Evolutionary conservation across 2,888 invertebrate genomes (phyloP).

Genomic region (Apamea crenata): DNA sequence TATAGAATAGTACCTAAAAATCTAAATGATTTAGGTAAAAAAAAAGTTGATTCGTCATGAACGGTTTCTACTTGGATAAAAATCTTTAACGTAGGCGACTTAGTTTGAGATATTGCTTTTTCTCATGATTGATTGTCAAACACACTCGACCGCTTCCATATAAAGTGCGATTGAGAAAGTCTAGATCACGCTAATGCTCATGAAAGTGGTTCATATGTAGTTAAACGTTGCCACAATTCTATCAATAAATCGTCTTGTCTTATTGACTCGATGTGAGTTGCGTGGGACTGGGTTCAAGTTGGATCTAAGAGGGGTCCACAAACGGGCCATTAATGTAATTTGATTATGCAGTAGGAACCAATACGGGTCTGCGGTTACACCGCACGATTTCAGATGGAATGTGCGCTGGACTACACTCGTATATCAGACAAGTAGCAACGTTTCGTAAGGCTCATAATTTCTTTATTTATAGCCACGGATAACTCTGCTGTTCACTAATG

Average conservation of each 20-base stretch:
- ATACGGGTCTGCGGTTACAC: constrained; percentile 69
- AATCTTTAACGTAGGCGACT: constrained; percentile 31
- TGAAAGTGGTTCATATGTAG: constrained; percentile 49
- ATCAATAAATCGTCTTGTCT: constrained; percentile 44
- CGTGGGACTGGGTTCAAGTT: constrained; percentile 42
- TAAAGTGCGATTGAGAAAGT: constrained; percentile 56
- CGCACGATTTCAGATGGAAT: constrained; percentile 65
- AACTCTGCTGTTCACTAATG: constrained; percentile 38
- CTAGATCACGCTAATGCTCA: constrained; percentile 57
- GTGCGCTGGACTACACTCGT: constrained; percentile 57
- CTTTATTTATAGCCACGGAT: constrained; percentile 62
- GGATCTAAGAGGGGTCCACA: constrained; percentile 57
- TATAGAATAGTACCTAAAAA: constrained; percentile 9
- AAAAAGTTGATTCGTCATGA: neutral
- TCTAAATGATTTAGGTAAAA: neutral
- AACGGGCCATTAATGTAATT: constrained; percentile 67
- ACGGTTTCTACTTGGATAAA: constrained; percentile 18
- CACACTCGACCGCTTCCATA: constrained; percentile 41
- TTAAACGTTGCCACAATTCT: constrained; percentile 33
- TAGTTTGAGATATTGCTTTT: constrained; percentile 40
- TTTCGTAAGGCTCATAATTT: constrained; percentile 65
- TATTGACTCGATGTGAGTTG: constrained; percentile 47
- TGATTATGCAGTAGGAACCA: constrained; percentile 67
- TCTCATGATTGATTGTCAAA: constrained; percentile 56
- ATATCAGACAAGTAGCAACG: constrained; percentile 44